Base-by-base conservation (phyloP, 1,140 invertebrate genomes). In the Drosophila tropicalis region DNA sequence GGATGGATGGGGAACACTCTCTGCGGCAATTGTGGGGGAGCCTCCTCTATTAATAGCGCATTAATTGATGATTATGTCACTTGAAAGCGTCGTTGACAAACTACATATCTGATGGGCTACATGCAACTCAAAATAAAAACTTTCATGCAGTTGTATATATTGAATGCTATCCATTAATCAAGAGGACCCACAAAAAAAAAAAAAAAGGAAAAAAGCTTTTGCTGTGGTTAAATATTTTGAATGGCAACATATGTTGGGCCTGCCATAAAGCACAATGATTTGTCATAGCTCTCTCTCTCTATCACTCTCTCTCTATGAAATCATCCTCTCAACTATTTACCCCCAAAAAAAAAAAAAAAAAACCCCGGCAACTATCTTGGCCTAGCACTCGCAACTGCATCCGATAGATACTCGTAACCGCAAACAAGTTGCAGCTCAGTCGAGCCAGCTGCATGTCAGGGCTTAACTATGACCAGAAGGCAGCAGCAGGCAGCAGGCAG, bases 21-120 rank as follows among this genome's bases (percentile, higher is more conserved):
- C 29, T 29, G 29, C 17, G 5, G 41, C 29, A 6, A 6, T 29
- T 29, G 41, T 15, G 5, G 41, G 41, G 32, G 32, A 61, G 72
- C 77, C 77, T 72, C 84, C 77, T 72, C 84, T 89, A 87, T 87
- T 90, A 85, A 90, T 87, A 90, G 86, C 69, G 71, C 76, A 81
- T 83, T 90, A 90, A 90, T 90, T 90, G 87, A 90, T 90, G 87
- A 86, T 90, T 83, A 78, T 90, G 87, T 87, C 77, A 82, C 76
- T 81, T 81, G 80, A 86, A 87, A 87, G 87, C 87, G 86, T 83
- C 86, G 80, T 90, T 90, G 86, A 90, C 84, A 89, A 84, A 87
- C 84, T 87, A 74, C 77, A 56, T 73, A 83, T 76, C 79, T 86
- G 83, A 86, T 86, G 81, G 81, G 67, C 10, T 84, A 83, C 81